phyloP scores from a whole-genome alignment of 2,888 invertebrate species.

The Drosophila colorata region DNA sequence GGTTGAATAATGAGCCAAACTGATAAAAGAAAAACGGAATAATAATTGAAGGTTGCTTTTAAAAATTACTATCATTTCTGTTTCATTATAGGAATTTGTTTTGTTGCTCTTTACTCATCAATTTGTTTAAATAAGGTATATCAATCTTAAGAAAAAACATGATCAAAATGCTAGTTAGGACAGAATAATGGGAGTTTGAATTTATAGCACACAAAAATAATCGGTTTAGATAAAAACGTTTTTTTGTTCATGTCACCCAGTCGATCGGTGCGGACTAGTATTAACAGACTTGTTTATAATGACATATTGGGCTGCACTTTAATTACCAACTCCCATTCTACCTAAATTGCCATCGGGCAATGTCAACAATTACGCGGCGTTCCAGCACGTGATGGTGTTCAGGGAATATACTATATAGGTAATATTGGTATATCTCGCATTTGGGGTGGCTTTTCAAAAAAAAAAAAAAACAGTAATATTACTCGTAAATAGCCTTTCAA shows the following conservation, averaged over 20 bases:
- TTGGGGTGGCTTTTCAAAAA: slow-evolving; percentile 34
- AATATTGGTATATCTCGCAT: neutral
- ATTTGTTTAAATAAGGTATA: too few relatives aligned
- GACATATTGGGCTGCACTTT: slow-evolving; percentile 24
- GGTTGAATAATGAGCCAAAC: neutral
- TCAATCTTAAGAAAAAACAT: too few relatives aligned
- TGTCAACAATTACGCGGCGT: slow-evolving; percentile 39
- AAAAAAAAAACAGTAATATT: neutral
- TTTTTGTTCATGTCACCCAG: too few relatives aligned
- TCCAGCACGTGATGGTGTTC: slow-evolving; percentile 40
- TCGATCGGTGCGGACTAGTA: neutral
- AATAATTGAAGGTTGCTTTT: neutral
- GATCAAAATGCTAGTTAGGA: too few relatives aligned
- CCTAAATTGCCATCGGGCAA: slow-evolving; percentile 13
- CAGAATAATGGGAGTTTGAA: too few relatives aligned
- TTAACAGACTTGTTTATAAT: slow-evolving; percentile 11
- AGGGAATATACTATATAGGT: slow-evolving; percentile 8
- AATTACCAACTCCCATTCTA: slow-evolving; percentile 8
- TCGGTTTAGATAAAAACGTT: too few relatives aligned
- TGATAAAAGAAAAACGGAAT: neutral
- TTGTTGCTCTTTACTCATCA: too few relatives aligned
- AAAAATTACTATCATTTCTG: neutral
- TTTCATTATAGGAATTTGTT: neutral
- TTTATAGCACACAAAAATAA: too few relatives aligned
- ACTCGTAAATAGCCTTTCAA: slow-evolving; percentile 16